Conservation (phyloP, 1,140 invertebrate genomes). For the Leptinotarsa lineolata region DNA sequence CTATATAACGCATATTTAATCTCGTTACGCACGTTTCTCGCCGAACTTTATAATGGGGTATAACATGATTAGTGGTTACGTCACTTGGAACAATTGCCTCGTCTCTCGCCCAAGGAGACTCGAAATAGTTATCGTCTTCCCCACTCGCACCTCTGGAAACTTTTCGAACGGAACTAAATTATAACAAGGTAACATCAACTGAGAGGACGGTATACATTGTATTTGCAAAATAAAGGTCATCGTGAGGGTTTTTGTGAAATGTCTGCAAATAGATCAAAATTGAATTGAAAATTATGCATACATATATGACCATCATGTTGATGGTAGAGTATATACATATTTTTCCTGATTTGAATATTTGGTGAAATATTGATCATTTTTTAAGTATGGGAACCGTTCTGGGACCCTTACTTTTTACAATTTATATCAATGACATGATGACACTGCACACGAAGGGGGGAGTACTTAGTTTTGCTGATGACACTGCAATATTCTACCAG, state of each 20-base stretch:
- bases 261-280: conserved; percentile 12
- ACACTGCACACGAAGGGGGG: too few species aligned
- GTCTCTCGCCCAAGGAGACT: conserved; percentile 34
- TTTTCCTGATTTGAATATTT: too few species aligned
- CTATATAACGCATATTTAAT: conserved; percentile 36
- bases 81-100: conserved; percentile 53
- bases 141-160: conserved; percentile 35
- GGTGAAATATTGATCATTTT: too few species aligned
- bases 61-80: conserved; percentile 51
- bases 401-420: too few species aligned
- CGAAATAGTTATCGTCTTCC: conserved; percentile 16
- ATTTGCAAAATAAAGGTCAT: background rate
- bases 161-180: conserved; percentile 48
- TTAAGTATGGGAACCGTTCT: too few species aligned
- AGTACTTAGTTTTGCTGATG: too few species aligned
- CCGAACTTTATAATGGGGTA: conserved; percentile 49
- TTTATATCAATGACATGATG: too few species aligned
- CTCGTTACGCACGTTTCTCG: conserved; percentile 40
- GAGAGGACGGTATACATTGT: conserved; percentile 1
- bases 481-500: too few species aligned
- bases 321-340: too few species aligned
- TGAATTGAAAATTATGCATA: too few species aligned
- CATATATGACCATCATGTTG: too few species aligned
- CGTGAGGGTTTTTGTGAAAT: conserved; percentile 1
- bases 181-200: conserved; percentile 48